phyloP scores from a whole-genome alignment of 2,113 vertebrate species.

The Australoheros scitulus region DNA sequence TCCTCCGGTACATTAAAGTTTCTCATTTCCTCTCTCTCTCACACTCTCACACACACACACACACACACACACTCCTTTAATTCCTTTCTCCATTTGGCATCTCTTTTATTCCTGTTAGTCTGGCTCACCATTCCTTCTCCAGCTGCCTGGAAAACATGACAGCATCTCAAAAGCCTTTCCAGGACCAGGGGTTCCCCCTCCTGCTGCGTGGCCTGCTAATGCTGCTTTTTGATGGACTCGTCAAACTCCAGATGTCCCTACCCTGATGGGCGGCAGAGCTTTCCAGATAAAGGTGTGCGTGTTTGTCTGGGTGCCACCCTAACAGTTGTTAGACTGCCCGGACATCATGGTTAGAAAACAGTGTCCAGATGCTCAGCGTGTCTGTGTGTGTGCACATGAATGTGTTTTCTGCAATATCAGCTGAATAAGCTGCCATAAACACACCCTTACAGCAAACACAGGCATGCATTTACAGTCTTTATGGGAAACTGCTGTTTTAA shows the following conservation, averaged over 20 bases:
- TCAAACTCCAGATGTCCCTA: constrained; percentile 56
- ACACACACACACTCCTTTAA: background rate
- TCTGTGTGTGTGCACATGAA: background rate
- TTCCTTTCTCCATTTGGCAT: constrained; percentile 38
- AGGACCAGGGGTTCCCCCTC: constrained; percentile 41
- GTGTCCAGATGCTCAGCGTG: constrained; percentile 41
- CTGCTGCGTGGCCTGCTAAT: constrained; percentile 47
- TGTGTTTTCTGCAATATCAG: constrained; percentile 17
- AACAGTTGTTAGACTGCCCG: constrained; percentile 52
- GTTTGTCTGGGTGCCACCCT: constrained; percentile 21
- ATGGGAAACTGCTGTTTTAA: background rate
- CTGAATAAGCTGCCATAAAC: constrained; percentile 25
- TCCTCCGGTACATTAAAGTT: constrained; percentile 23
- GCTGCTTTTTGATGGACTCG: constrained; percentile 20
- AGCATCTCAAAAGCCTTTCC: constrained; percentile 46
- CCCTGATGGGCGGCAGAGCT: constrained; percentile 5
- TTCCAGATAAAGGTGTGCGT: constrained; percentile 16
- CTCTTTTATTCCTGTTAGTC: constrained; percentile 44
- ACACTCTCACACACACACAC: background rate
- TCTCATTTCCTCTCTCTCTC: constrained; percentile 26
- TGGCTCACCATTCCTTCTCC: constrained; percentile 14
- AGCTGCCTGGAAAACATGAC: constrained; percentile 71
- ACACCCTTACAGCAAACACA: constrained; percentile 15
- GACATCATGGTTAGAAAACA: constrained; percentile 48
- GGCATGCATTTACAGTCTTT: background rate